Percentiles rank a stretch among this genome's conserved stretches.
Evolutionary conservation across 92 coral and sea anemone genomes (phyloP).

Genomic region (Metridium senile): DNA sequence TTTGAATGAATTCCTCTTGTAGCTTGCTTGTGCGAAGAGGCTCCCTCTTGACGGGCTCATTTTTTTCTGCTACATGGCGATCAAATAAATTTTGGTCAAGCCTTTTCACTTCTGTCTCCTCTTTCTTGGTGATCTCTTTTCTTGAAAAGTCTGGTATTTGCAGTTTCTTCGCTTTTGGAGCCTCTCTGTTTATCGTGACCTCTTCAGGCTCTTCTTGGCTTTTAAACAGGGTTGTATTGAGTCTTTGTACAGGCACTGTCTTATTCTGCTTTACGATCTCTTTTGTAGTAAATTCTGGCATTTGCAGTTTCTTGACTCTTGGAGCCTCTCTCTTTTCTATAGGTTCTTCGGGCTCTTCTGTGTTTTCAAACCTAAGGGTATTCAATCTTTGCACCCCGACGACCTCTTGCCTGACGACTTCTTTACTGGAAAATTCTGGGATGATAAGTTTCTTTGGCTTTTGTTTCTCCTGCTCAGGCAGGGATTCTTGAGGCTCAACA

Average conservation of each 20-base stretch:
- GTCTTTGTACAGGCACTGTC: not conserved
- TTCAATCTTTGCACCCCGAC: not conserved
- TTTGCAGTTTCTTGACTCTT: not conserved
- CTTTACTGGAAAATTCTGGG: not conserved
- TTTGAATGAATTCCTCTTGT: conserved; percentile 13
- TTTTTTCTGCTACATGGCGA: not conserved
- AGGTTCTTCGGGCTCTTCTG: not conserved
- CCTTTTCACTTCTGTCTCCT: not conserved
- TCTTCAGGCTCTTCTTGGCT: not conserved
- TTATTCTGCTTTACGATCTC: not conserved
- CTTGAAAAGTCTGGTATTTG: not conserved
- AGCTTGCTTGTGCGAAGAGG: not conserved
- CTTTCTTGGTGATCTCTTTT: not conserved
- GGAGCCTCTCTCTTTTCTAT: not conserved
- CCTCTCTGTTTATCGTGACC: not conserved
- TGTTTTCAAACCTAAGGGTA: not conserved
- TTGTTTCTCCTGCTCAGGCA: not conserved
- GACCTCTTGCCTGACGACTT: not conserved
- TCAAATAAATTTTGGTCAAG: not conserved
- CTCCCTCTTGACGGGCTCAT: conserved; percentile 18
- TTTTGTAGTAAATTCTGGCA: not conserved
- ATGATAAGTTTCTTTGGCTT: not conserved
- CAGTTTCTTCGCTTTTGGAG: conserved; percentile 5
- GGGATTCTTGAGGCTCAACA: not conserved
- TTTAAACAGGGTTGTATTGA: not conserved